These are phyloP conservation scores for Chlamydotis undulata DNA, from an alignment of 2,113 vertebrate genomes.

Conservation along the genomic window DNA sequence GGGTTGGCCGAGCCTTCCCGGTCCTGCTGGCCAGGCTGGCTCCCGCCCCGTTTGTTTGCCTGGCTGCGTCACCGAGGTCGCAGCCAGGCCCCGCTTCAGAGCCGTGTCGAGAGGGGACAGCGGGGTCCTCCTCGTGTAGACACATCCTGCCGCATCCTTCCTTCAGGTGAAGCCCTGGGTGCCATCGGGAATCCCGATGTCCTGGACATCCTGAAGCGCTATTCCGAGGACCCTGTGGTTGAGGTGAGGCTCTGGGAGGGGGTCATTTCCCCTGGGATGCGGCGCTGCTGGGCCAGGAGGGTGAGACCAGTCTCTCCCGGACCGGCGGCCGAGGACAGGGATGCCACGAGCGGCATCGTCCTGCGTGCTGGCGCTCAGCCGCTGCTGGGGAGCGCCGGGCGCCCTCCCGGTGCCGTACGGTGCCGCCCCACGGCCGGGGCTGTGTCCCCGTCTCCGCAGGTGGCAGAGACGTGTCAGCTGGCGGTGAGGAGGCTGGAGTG, in stretches of 20 bases:
- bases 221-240: constrained; percentile 83
- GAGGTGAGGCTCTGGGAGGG: constrained; percentile 75
- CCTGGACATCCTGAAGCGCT: constrained; percentile 84
- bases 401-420: fast-evolving
- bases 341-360: background rate
- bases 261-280: too few species aligned
- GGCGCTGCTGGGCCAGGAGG: background rate
- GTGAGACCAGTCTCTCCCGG: background rate
- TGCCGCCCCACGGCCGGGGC: background rate
- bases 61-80: background rate
- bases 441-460: constrained; percentile 52
- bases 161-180: constrained; percentile 91
- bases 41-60: fast-evolving
- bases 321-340: too few species aligned
- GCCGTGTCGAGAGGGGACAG: background rate
- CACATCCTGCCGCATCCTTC: fast-evolving
- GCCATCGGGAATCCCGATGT: constrained; percentile 88
- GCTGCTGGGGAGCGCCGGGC: fast-evolving
- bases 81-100: background rate
- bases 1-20: background rate
- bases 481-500: constrained; percentile 87
- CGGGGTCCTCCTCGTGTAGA: fast-evolving
- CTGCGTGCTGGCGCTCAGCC: fast-evolving
- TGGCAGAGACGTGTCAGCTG: constrained; percentile 94
- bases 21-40: background rate